A percentile compares a stretch with the other conserved stretches of the same genome.
phyloP scores from a whole-genome alignment of 2,113 vertebrate genomes.

The Leptosomus discolor region DNA sequence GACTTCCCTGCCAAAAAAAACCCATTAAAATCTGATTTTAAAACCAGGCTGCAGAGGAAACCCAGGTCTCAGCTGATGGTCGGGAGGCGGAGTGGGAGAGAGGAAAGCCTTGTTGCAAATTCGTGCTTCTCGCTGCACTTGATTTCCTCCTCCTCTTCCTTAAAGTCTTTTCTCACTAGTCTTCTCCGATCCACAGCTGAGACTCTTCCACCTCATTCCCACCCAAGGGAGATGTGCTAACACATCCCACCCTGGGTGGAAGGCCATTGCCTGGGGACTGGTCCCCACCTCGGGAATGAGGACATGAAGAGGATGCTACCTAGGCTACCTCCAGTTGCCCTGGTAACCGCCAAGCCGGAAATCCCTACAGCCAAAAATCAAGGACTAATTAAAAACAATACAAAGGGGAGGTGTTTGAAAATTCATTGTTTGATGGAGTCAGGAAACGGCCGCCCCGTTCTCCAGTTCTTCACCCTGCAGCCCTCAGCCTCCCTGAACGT shows the following conservation, averaged over 20 bases:
- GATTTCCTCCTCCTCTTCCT: neutral
- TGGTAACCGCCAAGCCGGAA: neutral
- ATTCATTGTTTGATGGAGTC: neutral
- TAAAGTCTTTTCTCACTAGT: neutral
- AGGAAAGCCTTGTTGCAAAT: neutral
- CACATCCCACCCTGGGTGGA: neutral
- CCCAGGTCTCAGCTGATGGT: neutral
- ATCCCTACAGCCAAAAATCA: neutral
- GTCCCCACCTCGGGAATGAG: fast-evolving
- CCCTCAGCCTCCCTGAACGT: neutral
- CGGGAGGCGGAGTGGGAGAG: neutral
- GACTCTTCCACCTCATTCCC: neutral
- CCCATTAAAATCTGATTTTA: neutral
- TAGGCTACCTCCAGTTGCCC: neutral
- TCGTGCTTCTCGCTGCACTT: neutral
- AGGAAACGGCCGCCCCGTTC: neutral
- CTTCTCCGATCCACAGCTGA: neutral
- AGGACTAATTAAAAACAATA: neutral
- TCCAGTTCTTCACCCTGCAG: neutral
- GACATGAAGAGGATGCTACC: neutral
- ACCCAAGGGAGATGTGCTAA: neutral
- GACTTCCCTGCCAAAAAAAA: neutral
- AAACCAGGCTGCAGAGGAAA: neutral
- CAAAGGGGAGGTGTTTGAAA: neutral
- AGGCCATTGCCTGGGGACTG: neutral